Evolutionary conservation across 2,797 vertebrate genomes (phyloP).

Genomic region (Tragelaphus oryx): DNA sequence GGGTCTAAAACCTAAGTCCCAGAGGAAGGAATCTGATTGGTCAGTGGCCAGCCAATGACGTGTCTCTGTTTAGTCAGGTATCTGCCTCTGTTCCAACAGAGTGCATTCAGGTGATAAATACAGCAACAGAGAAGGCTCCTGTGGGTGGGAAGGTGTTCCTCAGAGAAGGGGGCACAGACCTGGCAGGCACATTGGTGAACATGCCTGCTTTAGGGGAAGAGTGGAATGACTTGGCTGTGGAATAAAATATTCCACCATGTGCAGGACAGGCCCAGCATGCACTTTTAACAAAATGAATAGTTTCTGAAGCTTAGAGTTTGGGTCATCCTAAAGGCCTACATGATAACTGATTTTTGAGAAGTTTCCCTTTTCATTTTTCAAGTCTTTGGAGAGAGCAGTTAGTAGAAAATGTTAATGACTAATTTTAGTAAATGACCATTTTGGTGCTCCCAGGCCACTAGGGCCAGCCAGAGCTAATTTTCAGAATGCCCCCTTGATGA

Average conservation of each 20-base stretch:
- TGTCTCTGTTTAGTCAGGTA: neutral
- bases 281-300: neutral
- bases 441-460: slow-evolving; percentile 40
- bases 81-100: neutral
- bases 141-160: neutral
- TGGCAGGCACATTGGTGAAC: neutral
- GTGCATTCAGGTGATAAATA: neutral
- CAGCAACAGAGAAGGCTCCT: accelerated
- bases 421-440: slow-evolving; percentile 72
- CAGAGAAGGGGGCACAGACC: neutral
- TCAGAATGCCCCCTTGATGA: slow-evolving; percentile 50
- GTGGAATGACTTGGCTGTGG: neutral
- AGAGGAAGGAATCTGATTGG: neutral
- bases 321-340: neutral
- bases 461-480: slow-evolving; percentile 57
- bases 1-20: neutral
- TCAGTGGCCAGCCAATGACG: neutral
- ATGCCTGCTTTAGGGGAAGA: neutral
- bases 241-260: neutral
- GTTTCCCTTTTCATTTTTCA: slow-evolving; percentile 17
- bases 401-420: slow-evolving; percentile 66
- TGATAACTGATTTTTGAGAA: slow-evolving; percentile 36
- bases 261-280: neutral
- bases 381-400: slow-evolving; percentile 62
- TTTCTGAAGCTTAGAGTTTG: neutral